Conservation (phyloP, 2,113 vertebrate genomes). For the Delphinus delphis region DNA sequence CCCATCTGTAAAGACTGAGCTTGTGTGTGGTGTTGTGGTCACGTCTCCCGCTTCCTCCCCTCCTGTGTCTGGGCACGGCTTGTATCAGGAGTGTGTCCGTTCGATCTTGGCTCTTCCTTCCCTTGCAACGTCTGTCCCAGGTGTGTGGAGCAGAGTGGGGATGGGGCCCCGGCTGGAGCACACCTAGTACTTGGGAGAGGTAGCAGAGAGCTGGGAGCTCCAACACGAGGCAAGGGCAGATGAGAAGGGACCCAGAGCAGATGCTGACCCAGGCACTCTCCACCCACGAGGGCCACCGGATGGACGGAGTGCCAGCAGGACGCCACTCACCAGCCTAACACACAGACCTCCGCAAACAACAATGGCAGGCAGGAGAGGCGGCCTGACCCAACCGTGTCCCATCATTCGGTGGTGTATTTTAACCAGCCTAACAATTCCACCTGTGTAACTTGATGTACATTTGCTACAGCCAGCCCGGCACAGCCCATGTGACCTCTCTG, state of each 20-base stretch:
- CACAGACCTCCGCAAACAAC: neutral
- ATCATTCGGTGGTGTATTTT: constrained; percentile 58
- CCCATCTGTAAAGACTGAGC: neutral
- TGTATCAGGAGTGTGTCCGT: neutral
- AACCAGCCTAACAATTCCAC: constrained; percentile 77
- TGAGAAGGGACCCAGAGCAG: neutral
- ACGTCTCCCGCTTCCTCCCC: neutral
- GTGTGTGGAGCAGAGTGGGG: neutral
- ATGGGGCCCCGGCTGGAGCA: neutral
- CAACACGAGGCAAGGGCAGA: neutral
- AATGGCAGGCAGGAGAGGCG: neutral
- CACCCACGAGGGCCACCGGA: neutral
- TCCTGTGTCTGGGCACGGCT: neutral
- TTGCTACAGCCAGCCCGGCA: constrained; percentile 78
- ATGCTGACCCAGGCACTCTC: neutral
- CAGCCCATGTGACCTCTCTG: constrained; percentile 80
- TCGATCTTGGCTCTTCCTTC: neutral
- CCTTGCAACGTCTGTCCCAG: neutral
- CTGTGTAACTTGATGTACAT: constrained; percentile 76
- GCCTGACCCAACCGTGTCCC: constrained; percentile 60
- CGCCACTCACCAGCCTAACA: neutral
- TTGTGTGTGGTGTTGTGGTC: neutral
- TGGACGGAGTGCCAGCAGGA: neutral
- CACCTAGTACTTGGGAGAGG: neutral
- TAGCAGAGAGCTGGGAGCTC: neutral